phyloP scores from a whole-genome alignment of 1,140 invertebrate genomes.

The Trinorchestia longiramus region DNA sequence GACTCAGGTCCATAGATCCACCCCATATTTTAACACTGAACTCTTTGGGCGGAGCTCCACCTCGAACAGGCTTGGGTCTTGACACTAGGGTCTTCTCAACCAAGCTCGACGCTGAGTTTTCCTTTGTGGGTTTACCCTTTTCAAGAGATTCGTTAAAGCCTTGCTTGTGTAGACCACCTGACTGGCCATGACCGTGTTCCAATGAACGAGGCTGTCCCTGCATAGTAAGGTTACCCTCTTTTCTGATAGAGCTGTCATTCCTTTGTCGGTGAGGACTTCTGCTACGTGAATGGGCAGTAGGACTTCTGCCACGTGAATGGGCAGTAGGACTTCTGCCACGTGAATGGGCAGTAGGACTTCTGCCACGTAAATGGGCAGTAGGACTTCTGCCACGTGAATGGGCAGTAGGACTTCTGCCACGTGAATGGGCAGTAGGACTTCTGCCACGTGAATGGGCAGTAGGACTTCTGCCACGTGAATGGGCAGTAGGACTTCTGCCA shows the following conservation, averaged over 20 bases:
- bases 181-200: not conserved
- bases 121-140: not conserved
- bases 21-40: constrained; percentile 11
- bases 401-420: not conserved
- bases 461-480: not conserved
- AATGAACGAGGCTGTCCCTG: not conserved
- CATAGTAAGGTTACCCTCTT: not conserved
- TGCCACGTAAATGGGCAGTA: not conserved
- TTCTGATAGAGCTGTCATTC: not conserved
- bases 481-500: not conserved
- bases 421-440: not conserved
- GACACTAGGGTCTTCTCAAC: not conserved
- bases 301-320: not conserved
- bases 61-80: not conserved
- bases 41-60: not conserved
- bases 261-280: not conserved
- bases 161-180: not conserved
- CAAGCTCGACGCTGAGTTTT: too few relatives aligned
- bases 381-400: not conserved
- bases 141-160: not conserved
- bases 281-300: not conserved
- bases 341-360: not conserved
- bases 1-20: not conserved
- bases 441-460: not conserved
- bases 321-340: not conserved